Conservation (phyloP, 2,113 vertebrate species). For the Sterna hirundo region DNA sequence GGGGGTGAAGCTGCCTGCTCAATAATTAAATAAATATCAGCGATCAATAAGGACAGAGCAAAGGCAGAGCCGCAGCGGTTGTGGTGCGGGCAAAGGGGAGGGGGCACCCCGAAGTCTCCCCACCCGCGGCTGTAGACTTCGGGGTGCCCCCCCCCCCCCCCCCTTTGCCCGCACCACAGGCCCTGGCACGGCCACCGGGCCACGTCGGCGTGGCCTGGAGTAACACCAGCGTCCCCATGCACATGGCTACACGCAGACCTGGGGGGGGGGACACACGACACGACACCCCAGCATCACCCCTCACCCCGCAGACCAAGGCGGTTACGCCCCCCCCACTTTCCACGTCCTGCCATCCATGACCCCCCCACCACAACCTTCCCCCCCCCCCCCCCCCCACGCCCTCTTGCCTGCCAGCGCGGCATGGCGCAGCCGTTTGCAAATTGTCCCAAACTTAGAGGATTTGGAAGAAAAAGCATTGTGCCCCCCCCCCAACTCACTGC, state of each 20-base stretch:
- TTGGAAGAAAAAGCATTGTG: neutral
- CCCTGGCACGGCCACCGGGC: neutral
- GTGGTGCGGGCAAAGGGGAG: neutral
- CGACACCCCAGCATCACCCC: neutral
- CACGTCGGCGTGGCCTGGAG: neutral
- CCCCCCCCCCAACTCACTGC: neutral
- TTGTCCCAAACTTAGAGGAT: neutral
- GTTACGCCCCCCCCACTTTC: neutral
- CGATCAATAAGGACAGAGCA: constrained; percentile 44
- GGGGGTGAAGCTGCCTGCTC: neutral
- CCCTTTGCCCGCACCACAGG: neutral
- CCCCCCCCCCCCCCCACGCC: neutral
- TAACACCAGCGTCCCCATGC: neutral
- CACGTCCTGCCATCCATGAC: neutral
- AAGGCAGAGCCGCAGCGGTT: constrained; percentile 6
- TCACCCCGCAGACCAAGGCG: fast-evolving
- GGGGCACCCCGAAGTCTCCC: neutral
- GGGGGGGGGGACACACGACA: too few relatives aligned
- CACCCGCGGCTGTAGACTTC: too few relatives aligned
- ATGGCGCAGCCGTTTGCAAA: neutral
- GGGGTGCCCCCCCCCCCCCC: too few relatives aligned
- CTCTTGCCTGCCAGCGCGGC: neutral
- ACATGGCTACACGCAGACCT: neutral
- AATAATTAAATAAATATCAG: constrained; percentile 58
- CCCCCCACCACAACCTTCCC: too few relatives aligned